These are phyloP conservation scores for Condylostylus longicornis DNA, from an alignment of 1,140 invertebrate species.

Conservation along the genomic window DNA sequence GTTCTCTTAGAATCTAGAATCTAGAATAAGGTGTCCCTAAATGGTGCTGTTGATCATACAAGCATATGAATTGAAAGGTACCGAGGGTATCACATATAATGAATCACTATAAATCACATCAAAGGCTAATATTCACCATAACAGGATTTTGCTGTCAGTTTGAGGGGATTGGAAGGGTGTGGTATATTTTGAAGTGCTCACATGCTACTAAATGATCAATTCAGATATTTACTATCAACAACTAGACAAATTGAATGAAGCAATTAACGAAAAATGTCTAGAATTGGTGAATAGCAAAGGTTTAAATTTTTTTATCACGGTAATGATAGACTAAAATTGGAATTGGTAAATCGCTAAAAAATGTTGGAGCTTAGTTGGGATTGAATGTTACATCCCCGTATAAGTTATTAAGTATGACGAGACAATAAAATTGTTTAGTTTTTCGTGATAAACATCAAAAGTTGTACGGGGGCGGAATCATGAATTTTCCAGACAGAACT, in stretches of 20 bases:
- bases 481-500: no score
- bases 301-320: not conserved
- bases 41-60: no score
- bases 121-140: not conserved
- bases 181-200: slow-evolving; percentile 14
- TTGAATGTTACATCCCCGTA: not conserved
- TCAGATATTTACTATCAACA: slow-evolving; percentile 10
- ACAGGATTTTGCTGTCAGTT: slow-evolving; percentile 15
- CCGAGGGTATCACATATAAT: not conserved
- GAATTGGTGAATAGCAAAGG: slow-evolving; percentile 3
- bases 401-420: no score
- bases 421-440: no score
- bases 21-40: no score
- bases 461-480: no score
- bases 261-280: slow-evolving; percentile 2
- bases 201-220: slow-evolving; percentile 16
- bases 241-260: slow-evolving; percentile 12
- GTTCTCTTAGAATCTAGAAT: no score
- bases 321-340: not conserved
- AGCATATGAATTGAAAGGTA: no score
- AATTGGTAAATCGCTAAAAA: not conserved
- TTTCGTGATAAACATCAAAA: no score
- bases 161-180: slow-evolving; percentile 15
- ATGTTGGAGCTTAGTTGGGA: not conserved
- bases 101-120: not conserved